Evolutionary conservation across 2,888 invertebrate species (phyloP), one percentile per base, ranked within the genome.

Genomic region (Caenorhabditis doughertyi): DNA sequence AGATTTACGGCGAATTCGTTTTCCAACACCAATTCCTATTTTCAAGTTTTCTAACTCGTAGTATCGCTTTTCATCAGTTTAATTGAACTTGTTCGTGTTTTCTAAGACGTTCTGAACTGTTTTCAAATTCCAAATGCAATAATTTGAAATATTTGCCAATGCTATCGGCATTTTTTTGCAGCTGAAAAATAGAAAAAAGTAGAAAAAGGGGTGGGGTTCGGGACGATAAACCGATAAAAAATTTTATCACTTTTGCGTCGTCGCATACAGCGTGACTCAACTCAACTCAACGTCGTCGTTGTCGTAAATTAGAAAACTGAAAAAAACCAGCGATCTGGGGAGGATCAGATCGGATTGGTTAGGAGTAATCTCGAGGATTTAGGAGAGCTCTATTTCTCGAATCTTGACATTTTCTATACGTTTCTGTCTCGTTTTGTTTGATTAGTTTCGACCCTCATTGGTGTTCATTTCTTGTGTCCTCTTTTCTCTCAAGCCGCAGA

Each of bases 201-300:
- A n/a, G n/a, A n/a, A n/a, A n/a, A n/a, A n/a, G n/a, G n/a, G 27
- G 35, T 7, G 13, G 29, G 29, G 51, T 72, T 47, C 42, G 72
- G 32, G 49, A 25, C 67, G 67, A 76, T 76, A 76, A 76, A 76
- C 76, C 76, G 76, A 76, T 68, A 68, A 76, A 76, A 67, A 13
- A 3, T 58, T 76, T 76, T 76, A 76, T 76, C 76, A 76, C 76
- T 68, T 65, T 68, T 39, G 47, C 53, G 58, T 44, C 71, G 51
- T 42, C 74, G 74, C 67, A 53, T 29, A 64, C 55, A 35, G 44
- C 73, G 58, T 58, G 67, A 58, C 29, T 76, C 74, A 74, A 72
- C 55, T n/a, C n/a, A n/a, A n/a, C 32, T 39, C 67, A 53, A 65
- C 58, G 29, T 49, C 67, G 44, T 49, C 64, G 73, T 56, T 25